Evolutionary conservation across 2,113 vertebrate species (phyloP).

Genomic region (Grammomys dolichurus): DNA sequence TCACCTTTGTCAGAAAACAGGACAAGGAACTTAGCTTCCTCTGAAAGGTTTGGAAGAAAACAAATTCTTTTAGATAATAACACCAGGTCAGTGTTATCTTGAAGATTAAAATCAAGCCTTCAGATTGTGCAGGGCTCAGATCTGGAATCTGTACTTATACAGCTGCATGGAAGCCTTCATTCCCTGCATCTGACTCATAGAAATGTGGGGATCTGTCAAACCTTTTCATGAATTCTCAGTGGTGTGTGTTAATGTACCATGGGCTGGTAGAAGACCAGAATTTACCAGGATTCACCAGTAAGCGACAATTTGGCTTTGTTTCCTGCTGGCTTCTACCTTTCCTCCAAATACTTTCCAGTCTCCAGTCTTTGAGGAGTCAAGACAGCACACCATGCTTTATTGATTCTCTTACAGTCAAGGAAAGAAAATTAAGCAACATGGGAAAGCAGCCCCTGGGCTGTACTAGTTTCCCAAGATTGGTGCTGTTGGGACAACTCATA

Average conservation of each 20-base stretch:
- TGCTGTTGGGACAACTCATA: neutral
- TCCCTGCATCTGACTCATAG: accelerated
- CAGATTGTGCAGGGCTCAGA: accelerated
- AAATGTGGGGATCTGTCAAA: accelerated
- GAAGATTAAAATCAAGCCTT: neutral
- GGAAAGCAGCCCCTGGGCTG: neutral
- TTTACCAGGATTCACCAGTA: neutral
- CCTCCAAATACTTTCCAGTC: neutral
- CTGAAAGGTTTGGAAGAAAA: neutral
- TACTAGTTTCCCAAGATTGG: accelerated
- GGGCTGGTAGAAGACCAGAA: neutral
- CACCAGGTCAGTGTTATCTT: neutral
- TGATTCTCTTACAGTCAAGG: neutral
- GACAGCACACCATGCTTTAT: neutral
- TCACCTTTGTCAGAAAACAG: conserved; percentile 54
- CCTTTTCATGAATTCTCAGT: neutral
- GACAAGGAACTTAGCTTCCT: neutral
- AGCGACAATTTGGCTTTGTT: neutral
- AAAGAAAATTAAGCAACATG: neutral
- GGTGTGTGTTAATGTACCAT: accelerated
- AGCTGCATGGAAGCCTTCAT: accelerated
- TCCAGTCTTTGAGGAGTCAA: neutral
- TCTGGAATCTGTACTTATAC: neutral
- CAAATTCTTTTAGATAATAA: neutral
- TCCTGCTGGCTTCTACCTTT: accelerated